Evolutionary conservation across 30 jellyfish, hydroid and myxozoan species (phyloP).

Genomic region (Cassiopea andromeda): DNA sequence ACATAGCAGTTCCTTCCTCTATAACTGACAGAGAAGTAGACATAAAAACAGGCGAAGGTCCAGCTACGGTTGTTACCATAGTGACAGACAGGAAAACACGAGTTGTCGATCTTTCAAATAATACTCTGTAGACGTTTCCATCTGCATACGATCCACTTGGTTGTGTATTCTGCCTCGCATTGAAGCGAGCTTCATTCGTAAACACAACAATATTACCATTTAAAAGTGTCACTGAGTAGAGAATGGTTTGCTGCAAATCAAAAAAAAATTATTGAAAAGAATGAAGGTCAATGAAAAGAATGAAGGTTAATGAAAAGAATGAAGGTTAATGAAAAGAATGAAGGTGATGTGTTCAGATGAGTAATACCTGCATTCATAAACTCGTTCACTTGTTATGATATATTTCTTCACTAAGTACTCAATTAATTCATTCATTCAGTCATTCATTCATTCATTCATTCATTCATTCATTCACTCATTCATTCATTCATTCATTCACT

Average conservation of each 20-base stretch:
- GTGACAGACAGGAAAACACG: conserved; percentile 28
- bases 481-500: too few relatives aligned
- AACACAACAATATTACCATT: conserved; percentile 32
- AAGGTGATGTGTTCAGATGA: background rate
- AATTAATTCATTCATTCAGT: too few relatives aligned
- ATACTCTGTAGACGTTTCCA: conserved; percentile 39
- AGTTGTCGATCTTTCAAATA: conserved; percentile 15
- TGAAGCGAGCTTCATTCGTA: conserved; percentile 7
- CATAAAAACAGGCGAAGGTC: background rate
- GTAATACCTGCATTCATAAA: too few relatives aligned
- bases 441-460: background rate
- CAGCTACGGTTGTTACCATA: conserved; percentile 51
- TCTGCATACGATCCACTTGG: conserved; percentile 60
- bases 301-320: too few relatives aligned
- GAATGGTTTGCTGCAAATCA: background rate
- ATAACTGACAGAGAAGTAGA: background rate
- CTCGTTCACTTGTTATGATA: too few relatives aligned
- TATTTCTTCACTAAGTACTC: too few relatives aligned
- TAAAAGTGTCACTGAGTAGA: conserved; percentile 26
- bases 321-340: too few relatives aligned
- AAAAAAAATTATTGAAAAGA: background rate
- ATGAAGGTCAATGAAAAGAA: background rate
- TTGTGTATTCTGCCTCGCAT: conserved; percentile 15
- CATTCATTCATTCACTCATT: background rate
- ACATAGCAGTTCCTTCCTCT: conserved; percentile 61